Evolutionary conservation across 2,888 invertebrate genomes (phyloP).

Genomic region (Tetranychus piercei): DNA sequence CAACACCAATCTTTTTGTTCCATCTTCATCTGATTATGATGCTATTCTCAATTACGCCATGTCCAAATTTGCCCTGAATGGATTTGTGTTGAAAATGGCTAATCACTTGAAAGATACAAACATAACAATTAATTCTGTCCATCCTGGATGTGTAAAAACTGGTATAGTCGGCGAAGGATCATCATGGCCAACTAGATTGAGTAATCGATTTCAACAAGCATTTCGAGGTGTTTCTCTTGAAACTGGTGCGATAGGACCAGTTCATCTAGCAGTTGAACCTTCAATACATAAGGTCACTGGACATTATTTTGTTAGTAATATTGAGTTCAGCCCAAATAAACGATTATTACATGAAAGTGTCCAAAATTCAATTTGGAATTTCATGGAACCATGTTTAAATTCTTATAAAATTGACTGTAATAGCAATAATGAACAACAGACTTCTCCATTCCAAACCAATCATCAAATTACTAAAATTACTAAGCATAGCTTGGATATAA

Average conservation of each 20-base stretch:
- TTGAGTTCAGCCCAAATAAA: neutral
- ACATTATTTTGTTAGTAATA: neutral
- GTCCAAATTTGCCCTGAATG: slow-evolving; percentile 1
- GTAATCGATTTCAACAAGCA: neutral
- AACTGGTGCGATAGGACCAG: neutral
- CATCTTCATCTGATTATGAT: neutral
- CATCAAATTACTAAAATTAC: too few species aligned
- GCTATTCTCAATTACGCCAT: neutral
- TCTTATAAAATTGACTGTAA: neutral
- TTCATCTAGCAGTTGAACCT: neutral
- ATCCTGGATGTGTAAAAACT: slow-evolving; percentile 4
- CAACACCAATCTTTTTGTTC: neutral
- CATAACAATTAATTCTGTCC: neutral
- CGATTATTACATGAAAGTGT: neutral
- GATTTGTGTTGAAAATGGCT: neutral
- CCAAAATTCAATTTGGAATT: neutral
- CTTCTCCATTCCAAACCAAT: too few species aligned
- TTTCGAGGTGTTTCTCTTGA: neutral
- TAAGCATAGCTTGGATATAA: too few species aligned
- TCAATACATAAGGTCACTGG: neutral
- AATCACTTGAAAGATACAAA: neutral
- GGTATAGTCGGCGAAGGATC: neutral
- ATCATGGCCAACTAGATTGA: neutral
- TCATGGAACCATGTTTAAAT: neutral
- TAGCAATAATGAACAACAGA: neutral